Evolutionary conservation across 2,888 invertebrate genomes (phyloP).

Genomic region (Plagodis dolabraria): DNA sequence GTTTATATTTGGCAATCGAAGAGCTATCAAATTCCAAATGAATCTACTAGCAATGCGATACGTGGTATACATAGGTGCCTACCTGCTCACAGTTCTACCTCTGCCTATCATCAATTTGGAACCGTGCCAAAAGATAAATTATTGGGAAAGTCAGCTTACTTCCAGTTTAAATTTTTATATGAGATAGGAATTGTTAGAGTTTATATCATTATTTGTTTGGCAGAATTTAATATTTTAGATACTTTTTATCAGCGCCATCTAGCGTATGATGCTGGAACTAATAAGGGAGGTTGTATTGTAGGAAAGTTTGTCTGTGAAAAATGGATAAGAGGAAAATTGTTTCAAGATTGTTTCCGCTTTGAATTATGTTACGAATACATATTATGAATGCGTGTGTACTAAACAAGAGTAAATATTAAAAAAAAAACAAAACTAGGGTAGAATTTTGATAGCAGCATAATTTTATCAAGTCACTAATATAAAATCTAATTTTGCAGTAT

Average conservation of each 20-base stretch:
- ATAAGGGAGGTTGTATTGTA: neutral
- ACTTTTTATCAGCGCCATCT: slow-evolving; percentile 21
- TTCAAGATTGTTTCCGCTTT: too few relatives aligned
- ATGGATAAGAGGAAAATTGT: too few relatives aligned
- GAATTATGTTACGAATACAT: too few relatives aligned
- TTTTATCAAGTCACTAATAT: too few relatives aligned
- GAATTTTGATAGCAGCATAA: too few relatives aligned
- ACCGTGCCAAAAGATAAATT: slow-evolving; percentile 26
- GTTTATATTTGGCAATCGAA: slow-evolving; percentile 17
- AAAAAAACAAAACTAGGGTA: too few relatives aligned
- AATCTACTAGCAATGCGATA: slow-evolving; percentile 6
- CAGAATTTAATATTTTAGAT: neutral
- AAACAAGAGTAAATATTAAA: too few relatives aligned
- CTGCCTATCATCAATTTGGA: slow-evolving; percentile 22
- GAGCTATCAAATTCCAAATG: slow-evolving; percentile 9
- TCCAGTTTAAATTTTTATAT: neutral
- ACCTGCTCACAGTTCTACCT: neutral
- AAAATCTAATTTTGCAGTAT: too few relatives aligned
- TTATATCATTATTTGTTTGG: neutral
- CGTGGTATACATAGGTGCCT: neutral
- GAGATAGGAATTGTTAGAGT: neutral
- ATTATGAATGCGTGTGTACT: too few relatives aligned
- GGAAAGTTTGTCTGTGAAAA: neutral
- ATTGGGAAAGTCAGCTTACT: slow-evolving; percentile 5
- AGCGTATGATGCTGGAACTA: slow-evolving; percentile 10